Evolutionary conservation across 2,113 vertebrate species (phyloP), one percentile per base, ranked within the genome.

Genomic region (Vulpes ferrilata): DNA sequence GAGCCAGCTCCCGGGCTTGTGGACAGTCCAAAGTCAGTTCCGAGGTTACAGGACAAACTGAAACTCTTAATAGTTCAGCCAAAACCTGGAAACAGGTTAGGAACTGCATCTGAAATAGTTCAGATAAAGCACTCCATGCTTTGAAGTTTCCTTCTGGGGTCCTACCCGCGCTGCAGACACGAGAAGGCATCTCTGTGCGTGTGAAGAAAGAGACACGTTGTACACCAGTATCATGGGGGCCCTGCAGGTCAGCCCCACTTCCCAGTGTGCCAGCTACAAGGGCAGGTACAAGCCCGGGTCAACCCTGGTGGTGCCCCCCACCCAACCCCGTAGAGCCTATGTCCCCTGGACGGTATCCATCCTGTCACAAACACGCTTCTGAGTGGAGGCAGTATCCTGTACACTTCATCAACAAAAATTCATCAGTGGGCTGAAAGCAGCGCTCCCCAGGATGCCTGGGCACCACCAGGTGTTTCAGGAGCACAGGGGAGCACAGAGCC

Each of bases 401-500:
- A 12, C 53, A n/a, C 38, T 55, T 23, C 16, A 25, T 3, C 38
- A 53, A 17, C 27, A 5, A 12, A 12, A 32, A 7, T 1, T 3
- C 62, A 5, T 17, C 3, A 1, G 5, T 10, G 3, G 55, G 83
- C 43, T 53, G 57, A 11, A 69, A 19, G 9, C 15, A 35, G 78
- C 16, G 0, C 16, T 22, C 79, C 65, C 13, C 10, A 16, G 2
- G 30, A 27, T 0, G 13, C 59, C 4, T 6, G 1, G 7, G 9
- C 1, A 0, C 0, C 1, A 51, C 2, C 62, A 4, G 1, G 6
- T 4, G 35, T 35, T 20, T 11, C 1, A 0, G 8, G 15, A 20
- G 13, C 65, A 3, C 1, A 7, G 35, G 76, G 0, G 12, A 30
- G 16, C 38, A 2, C n/a, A 0, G 27, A 6, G 22, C 13, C 83